phyloP scores from a whole-genome alignment of 2,113 vertebrate species.

The Hystrix brachyura region DNA sequence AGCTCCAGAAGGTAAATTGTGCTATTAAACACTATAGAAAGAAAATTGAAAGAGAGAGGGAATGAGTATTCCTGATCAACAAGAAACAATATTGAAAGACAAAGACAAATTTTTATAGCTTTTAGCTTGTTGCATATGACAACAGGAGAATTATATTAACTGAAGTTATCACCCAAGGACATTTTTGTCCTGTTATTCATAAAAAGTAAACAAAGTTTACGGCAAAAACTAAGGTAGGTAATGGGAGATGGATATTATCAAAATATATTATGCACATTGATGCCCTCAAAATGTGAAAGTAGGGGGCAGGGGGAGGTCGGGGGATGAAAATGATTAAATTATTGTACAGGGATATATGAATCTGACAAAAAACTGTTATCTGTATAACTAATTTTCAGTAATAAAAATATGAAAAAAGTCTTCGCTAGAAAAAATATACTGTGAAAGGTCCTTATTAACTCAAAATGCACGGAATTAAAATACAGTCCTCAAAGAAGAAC shows the following conservation, averaged over 20 bases:
- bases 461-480: background rate
- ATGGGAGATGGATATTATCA: background rate
- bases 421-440: background rate
- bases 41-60: background rate
- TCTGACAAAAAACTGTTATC: background rate
- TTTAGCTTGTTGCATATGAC: background rate
- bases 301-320: background rate
- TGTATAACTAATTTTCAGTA: background rate
- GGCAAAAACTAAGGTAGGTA: background rate
- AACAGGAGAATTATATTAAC: background rate
- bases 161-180: background rate
- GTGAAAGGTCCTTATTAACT: background rate
- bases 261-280: background rate
- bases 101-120: background rate
- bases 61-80: slow-evolving; percentile 45
- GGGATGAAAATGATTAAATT: background rate
- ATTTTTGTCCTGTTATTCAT: background rate
- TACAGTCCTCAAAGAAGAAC: background rate
- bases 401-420: background rate
- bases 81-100: background rate
- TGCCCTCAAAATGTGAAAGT: background rate
- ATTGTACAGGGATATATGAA: no score
- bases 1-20: slow-evolving; percentile 36
- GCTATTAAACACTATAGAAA: slow-evolving; percentile 48
- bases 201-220: background rate